Evolutionary conservation across 2,797 vertebrate species (phyloP), one percentile per base, ranked within the genome.

Genomic region (Menidia menidia): DNA sequence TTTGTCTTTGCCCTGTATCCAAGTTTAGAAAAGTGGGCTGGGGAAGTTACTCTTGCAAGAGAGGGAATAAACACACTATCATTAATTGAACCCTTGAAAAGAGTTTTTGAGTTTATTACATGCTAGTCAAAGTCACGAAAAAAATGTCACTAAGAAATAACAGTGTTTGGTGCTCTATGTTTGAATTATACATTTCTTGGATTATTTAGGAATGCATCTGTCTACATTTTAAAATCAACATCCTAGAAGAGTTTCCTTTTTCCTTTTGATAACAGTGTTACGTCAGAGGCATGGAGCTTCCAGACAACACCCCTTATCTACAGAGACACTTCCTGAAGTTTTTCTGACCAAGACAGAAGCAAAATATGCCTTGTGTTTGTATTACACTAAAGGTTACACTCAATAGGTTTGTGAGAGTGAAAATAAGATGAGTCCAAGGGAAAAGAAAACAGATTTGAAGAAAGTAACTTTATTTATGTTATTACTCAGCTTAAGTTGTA

Each of bases 211-310:
- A 5, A 43, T 11, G 19, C 15, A 44, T 5, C 10, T 47, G 44
- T 25, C 32, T 9, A 33, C 12, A 19, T 43, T 41, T 31, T 73
- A 3, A 55, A 6, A 15, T 11, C 11, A 55, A 32, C 11, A 2
- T 25, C 30, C 13, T 13, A 42, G 39, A 35, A 50, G 35, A 65
- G 25, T 56, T 32, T 43, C 6, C 25, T n/a, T 81, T 78, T 88
- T 87, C 76, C 77, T 66, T 68, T 61, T 57, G 84, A 85, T 75
- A 80, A 85, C 50, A 68, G 0, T 43, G 68, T 71, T 71, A 35
- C 16, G 18, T 52, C 35, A 73, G 16, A 50, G 14, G 19, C 64
- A 60, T 4, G n/a, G 15, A 14, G 8, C 50, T 45, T 73, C 63
- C 41, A 70, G 72, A 78, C 60, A 75, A 16, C 2, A 1, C 1